Evolutionary conservation across 2,888 invertebrate species (phyloP).

Genomic region (Oxycera nigricornis): DNA sequence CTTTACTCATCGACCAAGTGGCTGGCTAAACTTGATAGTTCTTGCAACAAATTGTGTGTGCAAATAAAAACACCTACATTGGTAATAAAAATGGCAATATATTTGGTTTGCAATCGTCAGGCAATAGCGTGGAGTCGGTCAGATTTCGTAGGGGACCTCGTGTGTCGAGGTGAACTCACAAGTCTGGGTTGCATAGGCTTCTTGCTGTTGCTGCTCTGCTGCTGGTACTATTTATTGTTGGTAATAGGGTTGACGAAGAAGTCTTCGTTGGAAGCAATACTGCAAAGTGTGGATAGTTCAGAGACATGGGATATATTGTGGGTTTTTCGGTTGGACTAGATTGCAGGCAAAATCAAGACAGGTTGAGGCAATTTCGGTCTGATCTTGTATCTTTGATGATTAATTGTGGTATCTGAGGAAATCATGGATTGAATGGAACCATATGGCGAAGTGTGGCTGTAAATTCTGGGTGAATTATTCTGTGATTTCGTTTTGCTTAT

Average conservation of each 20-base stretch:
- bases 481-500: too few relatives aligned
- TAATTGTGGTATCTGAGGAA: not conserved
- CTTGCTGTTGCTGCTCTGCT: too few relatives aligned
- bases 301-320: not conserved
- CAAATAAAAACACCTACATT: conserved; percentile 32
- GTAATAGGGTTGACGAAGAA: not conserved
- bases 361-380: not conserved
- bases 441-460: not conserved
- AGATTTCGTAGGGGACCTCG: conserved; percentile 4
- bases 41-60: conserved; percentile 34
- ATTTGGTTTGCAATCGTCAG: conserved; percentile 2
- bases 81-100: not conserved
- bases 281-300: not conserved
- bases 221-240: not conserved
- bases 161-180: conserved; percentile 13
- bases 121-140: not conserved
- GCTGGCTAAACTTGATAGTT: conserved; percentile 21
- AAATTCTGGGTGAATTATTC: too few relatives aligned
- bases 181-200: not conserved
- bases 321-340: not conserved
- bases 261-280: too few relatives aligned
- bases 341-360: not conserved
- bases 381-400: not conserved
- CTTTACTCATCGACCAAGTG: not conserved
- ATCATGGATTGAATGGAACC: not conserved